Percentiles rank a stretch among this genome's conserved stretches.
These are phyloP conservation scores for Cheilosia vernalis DNA, from an alignment of 2,888 invertebrate species.

Conservation along the genomic window DNA sequence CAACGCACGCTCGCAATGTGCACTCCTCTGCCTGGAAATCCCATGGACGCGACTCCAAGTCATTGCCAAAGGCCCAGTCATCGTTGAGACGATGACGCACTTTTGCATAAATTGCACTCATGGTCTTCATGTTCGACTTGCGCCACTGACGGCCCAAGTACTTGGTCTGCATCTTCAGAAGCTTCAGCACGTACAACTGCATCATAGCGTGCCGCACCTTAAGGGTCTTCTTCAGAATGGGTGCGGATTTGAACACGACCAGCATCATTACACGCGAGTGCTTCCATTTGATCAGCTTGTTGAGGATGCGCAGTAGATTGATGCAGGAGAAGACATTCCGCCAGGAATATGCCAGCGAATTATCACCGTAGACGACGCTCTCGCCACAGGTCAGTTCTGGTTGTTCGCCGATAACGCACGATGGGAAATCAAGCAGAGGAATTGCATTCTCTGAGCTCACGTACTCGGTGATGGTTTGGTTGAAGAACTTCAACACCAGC, in stretches of 20 bases:
- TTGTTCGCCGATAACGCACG: conserved; percentile 97
- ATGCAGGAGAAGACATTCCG: conserved; percentile 99
- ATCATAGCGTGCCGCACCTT: conserved; percentile 98
- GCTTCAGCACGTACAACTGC: conserved; percentile 98
- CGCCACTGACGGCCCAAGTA: conserved; percentile 99
- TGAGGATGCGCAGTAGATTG: conserved; percentile 96
- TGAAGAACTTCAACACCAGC: conserved; percentile 98
- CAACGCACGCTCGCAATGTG: conserved; percentile 95
- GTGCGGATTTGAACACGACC: conserved; percentile 99
- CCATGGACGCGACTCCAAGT: conserved; percentile 98
- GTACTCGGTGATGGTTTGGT: conserved; percentile 97
- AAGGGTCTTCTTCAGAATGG: conserved; percentile 97
- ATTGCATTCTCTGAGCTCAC: conserved; percentile 97
- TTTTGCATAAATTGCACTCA: conserved; percentile 99
- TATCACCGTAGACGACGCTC: conserved; percentile 90
- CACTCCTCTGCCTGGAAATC: conserved; percentile 99
- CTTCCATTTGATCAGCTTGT: conserved; percentile 99
- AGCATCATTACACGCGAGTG: conserved; percentile 99
- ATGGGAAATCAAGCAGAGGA: conserved; percentile 96
- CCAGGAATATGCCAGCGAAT: conserved; percentile 94
- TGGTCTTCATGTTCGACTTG: conserved; percentile 99
- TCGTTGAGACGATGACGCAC: conserved; percentile 98
- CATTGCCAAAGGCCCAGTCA: conserved; percentile 99
- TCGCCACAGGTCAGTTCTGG: conserved; percentile 94
- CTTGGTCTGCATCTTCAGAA: conserved; percentile 99